Conservation (phyloP, 1,140 invertebrate genomes). For the Bilobella aurantiaca region DNA sequence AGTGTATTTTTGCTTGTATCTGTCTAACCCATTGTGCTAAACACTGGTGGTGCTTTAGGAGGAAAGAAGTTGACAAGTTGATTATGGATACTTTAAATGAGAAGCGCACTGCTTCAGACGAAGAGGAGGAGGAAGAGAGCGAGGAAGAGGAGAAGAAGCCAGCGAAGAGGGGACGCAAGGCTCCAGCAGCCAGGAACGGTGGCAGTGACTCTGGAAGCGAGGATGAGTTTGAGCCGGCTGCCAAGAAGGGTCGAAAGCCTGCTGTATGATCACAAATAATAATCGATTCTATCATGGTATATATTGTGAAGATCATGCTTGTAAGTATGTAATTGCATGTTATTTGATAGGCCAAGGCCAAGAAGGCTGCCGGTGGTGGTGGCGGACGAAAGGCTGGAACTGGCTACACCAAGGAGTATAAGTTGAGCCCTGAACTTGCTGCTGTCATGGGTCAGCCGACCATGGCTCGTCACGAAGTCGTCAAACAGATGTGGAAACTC, state of each 20-base stretch:
- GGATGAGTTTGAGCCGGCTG: constrained; percentile 9
- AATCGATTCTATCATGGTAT: background rate
- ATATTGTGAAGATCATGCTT: no score
- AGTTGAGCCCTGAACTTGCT: constrained; percentile 72
- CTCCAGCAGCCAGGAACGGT: background rate
- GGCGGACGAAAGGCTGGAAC: constrained; percentile 41
- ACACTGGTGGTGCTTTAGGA: constrained; percentile 51
- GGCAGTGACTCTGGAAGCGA: constrained; percentile 36
- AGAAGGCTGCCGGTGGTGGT: constrained; percentile 39
- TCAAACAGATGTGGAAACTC: constrained; percentile 79
- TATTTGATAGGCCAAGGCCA: constrained; percentile 14
- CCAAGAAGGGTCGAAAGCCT: constrained; percentile 3
- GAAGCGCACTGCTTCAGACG: constrained; percentile 51
- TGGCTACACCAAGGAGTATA: constrained; percentile 69
- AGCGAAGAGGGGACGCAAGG: constrained; percentile 41
- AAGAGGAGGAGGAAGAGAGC: constrained; percentile 47
- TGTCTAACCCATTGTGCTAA: no score
- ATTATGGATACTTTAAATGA: constrained; percentile 64
- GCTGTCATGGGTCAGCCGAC: constrained; percentile 70
- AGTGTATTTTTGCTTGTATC: constrained; percentile 12
- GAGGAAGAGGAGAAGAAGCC: constrained; percentile 36
- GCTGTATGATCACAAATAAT: background rate
- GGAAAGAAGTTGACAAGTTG: constrained; percentile 70
- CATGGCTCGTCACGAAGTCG: constrained; percentile 82
- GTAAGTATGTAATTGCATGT: background rate